Conservation (phyloP, 1,140 invertebrate genomes). For the Drosophila malerkotliana region DNA sequence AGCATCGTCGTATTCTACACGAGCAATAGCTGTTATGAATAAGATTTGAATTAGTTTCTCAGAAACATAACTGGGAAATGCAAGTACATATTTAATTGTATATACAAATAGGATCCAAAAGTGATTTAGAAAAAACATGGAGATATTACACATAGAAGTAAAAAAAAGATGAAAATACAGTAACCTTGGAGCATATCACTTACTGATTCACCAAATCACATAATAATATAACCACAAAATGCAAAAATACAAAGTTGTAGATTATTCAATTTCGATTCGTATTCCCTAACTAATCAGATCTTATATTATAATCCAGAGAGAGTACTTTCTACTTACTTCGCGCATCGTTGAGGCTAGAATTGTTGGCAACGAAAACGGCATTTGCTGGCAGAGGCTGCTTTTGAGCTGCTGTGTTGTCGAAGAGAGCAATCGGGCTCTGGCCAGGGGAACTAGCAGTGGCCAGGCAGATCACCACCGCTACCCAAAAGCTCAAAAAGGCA, state of each 20-base stretch:
- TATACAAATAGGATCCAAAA: slow-evolving; percentile 34
- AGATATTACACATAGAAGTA: slow-evolving; percentile 14
- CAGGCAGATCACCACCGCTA: slow-evolving; percentile 90
- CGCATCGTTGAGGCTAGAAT: slow-evolving; percentile 28
- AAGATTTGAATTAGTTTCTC: not conserved
- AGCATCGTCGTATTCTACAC: slow-evolving; percentile 88
- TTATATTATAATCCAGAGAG: too few species aligned
- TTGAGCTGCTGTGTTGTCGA: slow-evolving; percentile 64
- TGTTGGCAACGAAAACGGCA: slow-evolving; percentile 45
- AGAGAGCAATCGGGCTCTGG: slow-evolving; percentile 74
- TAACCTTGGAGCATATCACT: slow-evolving; percentile 39
- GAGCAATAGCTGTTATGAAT: slow-evolving; percentile 85
- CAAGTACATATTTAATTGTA: slow-evolving; percentile 30
- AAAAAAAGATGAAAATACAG: slow-evolving; percentile 5
- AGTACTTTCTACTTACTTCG: slow-evolving; percentile 52
- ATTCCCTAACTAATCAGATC: too few species aligned
- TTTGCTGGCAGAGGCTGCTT: slow-evolving; percentile 42
- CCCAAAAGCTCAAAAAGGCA: slow-evolving; percentile 93
- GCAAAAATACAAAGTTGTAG: slow-evolving; percentile 15
- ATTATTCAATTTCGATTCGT: slow-evolving; percentile 10
- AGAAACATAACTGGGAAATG: not conserved
- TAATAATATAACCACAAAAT: slow-evolving; percentile 19
- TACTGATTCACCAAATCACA: slow-evolving; percentile 44
- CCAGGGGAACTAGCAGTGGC: slow-evolving; percentile 86
- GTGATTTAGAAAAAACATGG: not conserved